Evolutionary conservation across 2,113 vertebrate species (phyloP).

Genomic region (Porphyrio hochstetteri): DNA sequence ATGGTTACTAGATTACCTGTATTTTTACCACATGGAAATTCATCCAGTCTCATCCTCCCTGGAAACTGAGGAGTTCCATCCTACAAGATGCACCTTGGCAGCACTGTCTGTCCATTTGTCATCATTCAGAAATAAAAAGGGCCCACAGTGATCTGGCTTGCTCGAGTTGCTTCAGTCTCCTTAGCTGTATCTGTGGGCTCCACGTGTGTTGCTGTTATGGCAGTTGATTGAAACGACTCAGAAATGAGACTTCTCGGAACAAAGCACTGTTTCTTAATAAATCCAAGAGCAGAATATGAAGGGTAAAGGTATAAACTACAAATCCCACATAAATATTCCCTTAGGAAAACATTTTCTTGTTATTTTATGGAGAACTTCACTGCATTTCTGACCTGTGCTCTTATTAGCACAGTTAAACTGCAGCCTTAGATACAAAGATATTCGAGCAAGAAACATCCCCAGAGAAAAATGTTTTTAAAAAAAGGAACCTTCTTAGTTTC

Average conservation of each 20-base stretch:
- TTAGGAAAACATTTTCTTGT: not conserved
- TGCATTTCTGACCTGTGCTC: not conserved
- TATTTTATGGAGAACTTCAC: not conserved
- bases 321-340: not conserved
- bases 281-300: not conserved
- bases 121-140: not conserved
- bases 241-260: not conserved
- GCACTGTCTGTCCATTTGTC: not conserved
- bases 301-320: not conserved
- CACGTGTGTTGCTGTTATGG: not conserved
- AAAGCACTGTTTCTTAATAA: not conserved
- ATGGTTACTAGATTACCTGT: not conserved
- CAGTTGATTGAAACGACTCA: not conserved
- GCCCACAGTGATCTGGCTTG: not conserved
- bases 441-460: not conserved
- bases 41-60: not conserved
- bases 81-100: not conserved
- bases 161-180: accelerated
- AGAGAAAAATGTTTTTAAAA: not conserved
- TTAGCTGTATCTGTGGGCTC: not conserved
- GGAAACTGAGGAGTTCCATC: not conserved
- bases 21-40: not conserved
- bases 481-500: not conserved
- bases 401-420: not conserved
- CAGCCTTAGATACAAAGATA: not conserved